These are phyloP conservation scores for Drosophila gaucha DNA, from an alignment of 2,888 invertebrate genomes.

Conservation along the genomic window DNA sequence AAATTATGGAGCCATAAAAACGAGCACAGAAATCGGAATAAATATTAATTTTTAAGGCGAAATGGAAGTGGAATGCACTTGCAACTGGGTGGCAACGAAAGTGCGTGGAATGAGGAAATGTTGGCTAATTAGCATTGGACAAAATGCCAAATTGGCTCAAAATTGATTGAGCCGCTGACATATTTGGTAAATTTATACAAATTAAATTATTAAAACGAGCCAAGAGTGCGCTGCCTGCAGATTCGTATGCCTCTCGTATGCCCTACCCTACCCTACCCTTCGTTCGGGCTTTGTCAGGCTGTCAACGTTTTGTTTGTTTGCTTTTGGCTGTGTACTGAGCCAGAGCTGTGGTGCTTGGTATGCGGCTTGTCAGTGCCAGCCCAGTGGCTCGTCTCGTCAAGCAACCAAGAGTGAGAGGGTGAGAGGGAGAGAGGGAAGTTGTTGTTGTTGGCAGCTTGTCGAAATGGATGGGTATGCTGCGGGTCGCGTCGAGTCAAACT, in stretches of 20 bases:
- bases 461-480: conserved; percentile 55
- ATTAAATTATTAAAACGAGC: conserved; percentile 70
- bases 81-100: conserved; percentile 40
- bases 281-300: conserved; percentile 37
- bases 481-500: conserved; percentile 58
- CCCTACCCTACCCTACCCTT: neutral
- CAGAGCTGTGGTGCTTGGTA: conserved; percentile 37
- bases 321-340: conserved; percentile 38
- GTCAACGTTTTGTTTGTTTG: conserved; percentile 49
- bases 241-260: neutral
- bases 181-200: conserved; percentile 77
- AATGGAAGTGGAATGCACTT: conserved; percentile 22
- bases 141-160: conserved; percentile 33
- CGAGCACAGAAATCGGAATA: conserved; percentile 51
- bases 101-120: conserved; percentile 33
- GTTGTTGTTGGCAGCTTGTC: conserved; percentile 36
- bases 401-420: neutral
- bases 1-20: conserved; percentile 68
- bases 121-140: conserved; percentile 45
- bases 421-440: conserved; percentile 2
- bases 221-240: neutral
- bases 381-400: conserved; percentile 56
- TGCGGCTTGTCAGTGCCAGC: conserved; percentile 74
- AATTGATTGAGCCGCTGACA: conserved; percentile 64
- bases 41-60: conserved; percentile 57